Conservation (phyloP, 2,113 vertebrate genomes). For the Condylura cristata region DNA sequence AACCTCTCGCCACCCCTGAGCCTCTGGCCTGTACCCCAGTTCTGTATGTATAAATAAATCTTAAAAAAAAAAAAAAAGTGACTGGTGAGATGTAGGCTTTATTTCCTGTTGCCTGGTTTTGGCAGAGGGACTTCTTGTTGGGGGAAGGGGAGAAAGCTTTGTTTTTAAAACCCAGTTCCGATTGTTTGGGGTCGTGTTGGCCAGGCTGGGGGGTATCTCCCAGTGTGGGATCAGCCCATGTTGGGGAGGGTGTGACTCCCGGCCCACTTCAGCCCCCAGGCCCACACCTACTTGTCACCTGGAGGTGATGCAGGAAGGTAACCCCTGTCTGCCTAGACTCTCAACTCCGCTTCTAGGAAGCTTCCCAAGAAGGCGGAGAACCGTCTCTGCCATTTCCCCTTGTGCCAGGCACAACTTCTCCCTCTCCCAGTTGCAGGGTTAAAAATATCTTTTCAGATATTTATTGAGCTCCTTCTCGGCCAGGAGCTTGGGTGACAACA, state of each 20-base stretch:
- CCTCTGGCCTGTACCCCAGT: no score
- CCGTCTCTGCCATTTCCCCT: neutral
- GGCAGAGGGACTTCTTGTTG: neutral
- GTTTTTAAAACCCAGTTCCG: neutral
- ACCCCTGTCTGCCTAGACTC: neutral
- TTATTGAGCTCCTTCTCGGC: neutral
- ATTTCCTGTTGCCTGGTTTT: neutral
- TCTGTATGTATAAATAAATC: no score
- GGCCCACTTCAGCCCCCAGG: neutral
- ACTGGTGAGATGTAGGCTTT: neutral
- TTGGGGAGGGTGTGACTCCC: neutral
- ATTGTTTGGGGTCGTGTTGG: neutral
- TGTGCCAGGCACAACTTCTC: neutral
- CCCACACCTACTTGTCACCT: no score
- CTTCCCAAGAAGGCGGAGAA: neutral
- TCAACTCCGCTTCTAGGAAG: rapidly evolving
- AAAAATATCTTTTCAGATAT: neutral
- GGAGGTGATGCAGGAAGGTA: neutral
- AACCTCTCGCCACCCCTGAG: no score
- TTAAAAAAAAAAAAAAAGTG: no score
- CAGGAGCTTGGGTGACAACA: neutral
- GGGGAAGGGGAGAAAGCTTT: neutral
- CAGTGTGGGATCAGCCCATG: rapidly evolving
- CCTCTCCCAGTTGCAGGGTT: neutral
- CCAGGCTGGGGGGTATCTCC: neutral